Evolutionary conservation across 2,888 invertebrate species (phyloP).

Genomic region (Heliconius aoede): DNA sequence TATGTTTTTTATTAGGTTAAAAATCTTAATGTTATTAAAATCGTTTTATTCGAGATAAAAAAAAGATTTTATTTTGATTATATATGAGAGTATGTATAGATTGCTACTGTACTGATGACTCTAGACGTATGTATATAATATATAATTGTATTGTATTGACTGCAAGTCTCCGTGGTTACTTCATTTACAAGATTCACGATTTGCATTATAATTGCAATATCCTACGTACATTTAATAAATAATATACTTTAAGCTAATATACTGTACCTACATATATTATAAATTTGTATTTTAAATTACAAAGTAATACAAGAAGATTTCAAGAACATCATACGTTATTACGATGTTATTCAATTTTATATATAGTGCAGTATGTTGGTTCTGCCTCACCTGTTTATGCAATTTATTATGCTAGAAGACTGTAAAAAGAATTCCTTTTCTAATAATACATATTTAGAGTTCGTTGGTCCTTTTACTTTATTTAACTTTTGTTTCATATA

Average conservation of each 20-base stretch:
- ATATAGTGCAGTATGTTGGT: background rate
- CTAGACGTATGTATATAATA: background rate
- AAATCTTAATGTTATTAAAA: background rate
- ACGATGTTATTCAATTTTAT: background rate
- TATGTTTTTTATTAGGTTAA: background rate
- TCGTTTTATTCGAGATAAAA: background rate
- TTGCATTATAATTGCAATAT: slow-evolving; percentile 21
- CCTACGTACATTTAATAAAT: background rate
- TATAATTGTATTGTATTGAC: slow-evolving; percentile 16
- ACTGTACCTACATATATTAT: background rate
- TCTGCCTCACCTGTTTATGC: background rate
- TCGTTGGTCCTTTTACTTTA: background rate
- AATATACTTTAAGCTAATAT: slow-evolving; percentile 16
- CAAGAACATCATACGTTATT: background rate
- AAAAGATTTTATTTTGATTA: background rate
- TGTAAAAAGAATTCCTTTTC: background rate
- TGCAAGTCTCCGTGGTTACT: slow-evolving; percentile 19
- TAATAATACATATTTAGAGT: background rate
- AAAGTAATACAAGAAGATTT: background rate
- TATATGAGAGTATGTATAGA: background rate
- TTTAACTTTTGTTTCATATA: background rate
- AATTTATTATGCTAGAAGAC: background rate
- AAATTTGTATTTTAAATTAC: background rate
- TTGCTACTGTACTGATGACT: background rate
- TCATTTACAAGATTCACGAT: slow-evolving; percentile 17